Base-by-base conservation (phyloP, 2,888 invertebrate genomes). In the Pantelozetes paolii region DNA sequence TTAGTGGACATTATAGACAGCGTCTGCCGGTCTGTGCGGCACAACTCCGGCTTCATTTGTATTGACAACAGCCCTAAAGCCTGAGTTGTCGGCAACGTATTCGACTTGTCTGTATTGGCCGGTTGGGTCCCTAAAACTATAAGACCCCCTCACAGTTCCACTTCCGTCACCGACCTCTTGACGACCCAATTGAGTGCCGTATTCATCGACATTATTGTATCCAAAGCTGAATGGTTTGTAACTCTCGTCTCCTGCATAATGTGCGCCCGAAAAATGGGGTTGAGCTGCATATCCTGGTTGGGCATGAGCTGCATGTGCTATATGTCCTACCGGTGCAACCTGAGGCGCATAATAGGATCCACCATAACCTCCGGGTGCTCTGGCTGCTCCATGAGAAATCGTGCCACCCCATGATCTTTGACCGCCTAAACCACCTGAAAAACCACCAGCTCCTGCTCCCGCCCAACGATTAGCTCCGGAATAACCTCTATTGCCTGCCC, bases 181-280 rank as follows among this genome's bases (percentile, higher is more conserved):
- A n/a, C 69, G n/a, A 40, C 32, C 42, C 36, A 20, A n/a, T 40
- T 69, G 69, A n/a, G 69, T 69, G 8, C 69, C 69, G 36, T 69
- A 69, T 69, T 69, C 69, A 69, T 69, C 69, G 32, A 36, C 69
- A 69, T 18, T 69, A 36, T 69, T 42, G 26, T 69, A 69, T n/a
- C 32, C 40, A 36, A 42, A 69, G 11, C 40, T 69, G 36, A n/a
- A 69, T 69, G 69, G 69, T n/a, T 69, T 36, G 5, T 15, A 23
- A 26, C 57, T 26, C 20, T 57, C 57, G 26, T 26, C 26, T 6
- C 26, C 20, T 23, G 13, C 57, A 62, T 30, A 30, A 30, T 18
- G 13, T 30, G 18, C 30, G 18, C 26, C 57, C 20, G 11, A 2
- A 62, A 13, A 62, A 30, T 20, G 15, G 15, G 57, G 57, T 26